A percentile compares a stretch with the other conserved stretches of the same genome.
These are phyloP conservation scores for Semotilus atromaculatus DNA, from an alignment of 2,797 vertebrate species.

Conservation along the genomic window DNA sequence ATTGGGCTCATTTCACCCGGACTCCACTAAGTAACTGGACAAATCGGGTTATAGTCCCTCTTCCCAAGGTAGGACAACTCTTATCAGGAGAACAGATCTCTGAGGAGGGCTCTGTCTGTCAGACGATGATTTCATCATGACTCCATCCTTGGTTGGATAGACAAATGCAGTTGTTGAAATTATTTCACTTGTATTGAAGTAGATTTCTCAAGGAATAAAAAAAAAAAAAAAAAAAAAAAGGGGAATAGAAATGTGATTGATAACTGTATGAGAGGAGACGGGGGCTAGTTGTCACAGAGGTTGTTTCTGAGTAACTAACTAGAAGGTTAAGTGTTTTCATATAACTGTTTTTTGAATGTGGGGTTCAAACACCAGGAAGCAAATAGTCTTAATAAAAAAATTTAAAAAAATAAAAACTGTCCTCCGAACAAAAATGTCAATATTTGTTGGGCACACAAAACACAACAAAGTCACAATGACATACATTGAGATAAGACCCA, in stretches of 20 bases:
- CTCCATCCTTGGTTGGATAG: conserved; percentile 69
- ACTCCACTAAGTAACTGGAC: conserved; percentile 82
- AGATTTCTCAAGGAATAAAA: background rate
- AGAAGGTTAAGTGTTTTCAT: background rate
- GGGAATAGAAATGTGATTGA: background rate
- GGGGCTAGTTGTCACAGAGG: background rate
- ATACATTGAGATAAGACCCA: background rate
- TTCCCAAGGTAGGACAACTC: conserved; percentile 83
- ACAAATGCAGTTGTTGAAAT: conserved; percentile 25
- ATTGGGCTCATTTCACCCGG: conserved; percentile 91
- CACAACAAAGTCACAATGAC: background rate
- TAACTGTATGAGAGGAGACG: background rate
- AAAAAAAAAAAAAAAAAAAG: background rate
- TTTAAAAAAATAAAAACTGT: background rate
- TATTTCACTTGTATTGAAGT: background rate
- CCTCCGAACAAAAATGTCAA: background rate
- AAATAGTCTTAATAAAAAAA: background rate
- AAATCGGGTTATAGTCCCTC: conserved; percentile 88
- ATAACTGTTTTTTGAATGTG: background rate
- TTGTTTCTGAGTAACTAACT: background rate
- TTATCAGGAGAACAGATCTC: conserved; percentile 76
- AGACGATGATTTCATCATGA: conserved; percentile 76
- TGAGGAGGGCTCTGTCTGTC: conserved; percentile 74
- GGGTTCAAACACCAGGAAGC: background rate
- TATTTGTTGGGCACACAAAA: background rate